Conservation (phyloP, 2,113 vertebrate species). For the Colaptes auratus region DNA sequence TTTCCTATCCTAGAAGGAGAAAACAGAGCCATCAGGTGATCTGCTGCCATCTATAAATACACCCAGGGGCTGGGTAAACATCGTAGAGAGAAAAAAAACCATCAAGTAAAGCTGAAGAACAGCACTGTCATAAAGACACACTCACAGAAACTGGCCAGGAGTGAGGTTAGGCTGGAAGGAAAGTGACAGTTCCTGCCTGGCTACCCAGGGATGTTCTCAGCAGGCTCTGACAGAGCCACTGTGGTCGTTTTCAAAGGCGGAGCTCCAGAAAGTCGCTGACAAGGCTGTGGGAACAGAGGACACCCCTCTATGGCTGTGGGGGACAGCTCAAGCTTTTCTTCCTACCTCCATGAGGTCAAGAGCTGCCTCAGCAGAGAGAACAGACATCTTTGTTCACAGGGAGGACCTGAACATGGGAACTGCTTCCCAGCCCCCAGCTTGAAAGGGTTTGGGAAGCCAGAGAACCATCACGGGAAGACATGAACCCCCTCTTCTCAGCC, state of each 20-base stretch:
- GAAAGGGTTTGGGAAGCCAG: neutral
- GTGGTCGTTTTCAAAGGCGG: neutral
- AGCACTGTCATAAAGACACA: neutral
- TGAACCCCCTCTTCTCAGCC: neutral
- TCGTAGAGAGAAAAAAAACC: neutral
- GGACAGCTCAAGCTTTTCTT: neutral
- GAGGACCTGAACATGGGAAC: neutral
- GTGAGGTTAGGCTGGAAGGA: neutral
- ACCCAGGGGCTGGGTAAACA: constrained; percentile 4
- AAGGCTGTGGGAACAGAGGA: neutral
- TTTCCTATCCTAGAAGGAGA: constrained; percentile 41
- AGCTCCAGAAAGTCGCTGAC: neutral
- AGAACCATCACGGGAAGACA: neutral
- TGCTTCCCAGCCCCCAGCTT: neutral
- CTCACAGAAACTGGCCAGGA: neutral
- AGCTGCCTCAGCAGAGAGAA: neutral
- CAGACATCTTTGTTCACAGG: neutral
- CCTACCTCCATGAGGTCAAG: neutral
- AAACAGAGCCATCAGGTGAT: constrained; percentile 1
- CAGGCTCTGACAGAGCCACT: neutral
- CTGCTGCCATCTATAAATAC: constrained; percentile 36
- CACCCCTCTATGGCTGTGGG: neutral
- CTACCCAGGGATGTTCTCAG: neutral
- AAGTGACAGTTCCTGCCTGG: neutral
- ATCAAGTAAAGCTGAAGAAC: neutral